These are phyloP conservation scores for Dermolepida albohirtum DNA, from an alignment of 2,888 invertebrate species.

Conservation along the genomic window DNA sequence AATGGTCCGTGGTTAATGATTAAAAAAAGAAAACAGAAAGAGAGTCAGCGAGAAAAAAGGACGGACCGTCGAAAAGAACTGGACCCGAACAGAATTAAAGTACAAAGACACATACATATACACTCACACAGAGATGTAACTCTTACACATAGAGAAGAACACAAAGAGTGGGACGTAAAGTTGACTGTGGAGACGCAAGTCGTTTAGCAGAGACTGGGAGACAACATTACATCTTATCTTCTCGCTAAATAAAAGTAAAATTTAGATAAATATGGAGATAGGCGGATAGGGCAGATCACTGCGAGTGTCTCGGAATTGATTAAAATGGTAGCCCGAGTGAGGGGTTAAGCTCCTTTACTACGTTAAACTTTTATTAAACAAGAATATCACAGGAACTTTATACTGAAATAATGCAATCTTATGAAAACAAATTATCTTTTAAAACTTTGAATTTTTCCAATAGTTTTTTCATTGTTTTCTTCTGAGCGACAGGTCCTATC, in stretches of 20 bases:
- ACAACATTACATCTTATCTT: constrained; percentile 59
- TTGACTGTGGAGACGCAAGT: constrained; percentile 57
- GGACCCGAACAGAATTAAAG: constrained; percentile 47
- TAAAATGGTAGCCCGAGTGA: constrained; percentile 62
- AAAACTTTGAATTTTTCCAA: constrained; percentile 7
- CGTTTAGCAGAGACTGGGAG: constrained; percentile 57
- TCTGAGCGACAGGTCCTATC: not conserved
- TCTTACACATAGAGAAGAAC: constrained; percentile 29
- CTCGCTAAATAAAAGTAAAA: constrained; percentile 62
- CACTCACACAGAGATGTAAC: constrained; percentile 6
- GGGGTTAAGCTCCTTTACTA: constrained; percentile 59
- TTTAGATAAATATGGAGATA: constrained; percentile 65
- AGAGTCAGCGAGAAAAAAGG: constrained; percentile 50
- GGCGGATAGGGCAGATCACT: constrained; percentile 61
- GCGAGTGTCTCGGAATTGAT: constrained; percentile 64
- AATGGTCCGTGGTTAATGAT: constrained; percentile 62
- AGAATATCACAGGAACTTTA: constrained; percentile 27
- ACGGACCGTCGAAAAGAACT: constrained; percentile 46
- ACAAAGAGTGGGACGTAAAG: constrained; percentile 55
- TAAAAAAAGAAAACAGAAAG: constrained; percentile 58
- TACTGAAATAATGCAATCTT: constrained; percentile 31
- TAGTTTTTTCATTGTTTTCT: not conserved
- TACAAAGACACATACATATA: constrained; percentile 22
- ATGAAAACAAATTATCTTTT: constrained; percentile 30
- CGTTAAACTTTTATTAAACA: constrained; percentile 58